Evolutionary conservation across 2,113 vertebrate species (phyloP), one percentile per base, ranked within the genome.

Genomic region (Hippopotamus amphibius): DNA sequence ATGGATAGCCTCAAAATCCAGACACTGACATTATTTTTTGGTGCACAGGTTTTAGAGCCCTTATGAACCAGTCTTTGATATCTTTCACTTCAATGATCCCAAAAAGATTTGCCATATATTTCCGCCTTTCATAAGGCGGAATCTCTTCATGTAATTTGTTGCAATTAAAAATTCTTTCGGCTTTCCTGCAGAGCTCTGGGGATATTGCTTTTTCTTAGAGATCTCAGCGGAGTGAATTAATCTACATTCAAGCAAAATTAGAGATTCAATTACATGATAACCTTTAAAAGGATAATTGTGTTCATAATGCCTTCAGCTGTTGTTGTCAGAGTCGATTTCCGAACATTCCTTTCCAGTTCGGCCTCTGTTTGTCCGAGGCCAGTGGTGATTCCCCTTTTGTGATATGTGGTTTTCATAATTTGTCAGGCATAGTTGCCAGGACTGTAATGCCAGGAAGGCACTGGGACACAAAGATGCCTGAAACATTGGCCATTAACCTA

Each of bases 221-320:
- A 97, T 98, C 97, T 98, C 93, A 93, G 89, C 57, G 87, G 90
- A 98, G 83, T 50, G 68, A 98, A 98, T 97, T 98, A 97, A 98
- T 98, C 96, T 97, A 96, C 3, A 6, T 97, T 98, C 95, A 98
- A 97, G 98, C 76, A 98, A 98, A 98, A 98, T 98, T 97, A 98
- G 94, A 98, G 93, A 97, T 97, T 97, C 98, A 98, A 98, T 98
- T 98, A 98, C 83, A 55, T 95, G 98, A 97, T 98, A 98, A 98
- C 96, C 97, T 98, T 98, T 97, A 97, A 97, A 97, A 98, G 96
- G 97, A 96, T 97, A 97, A 98, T 98, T 98, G 97, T 97, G 63
- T 96, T 96, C 90, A 79, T 97, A 91, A 91, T 22, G 50, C 65
- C 55, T 80, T 94, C 46, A 94, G 59, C 48, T 81, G 83, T 95